Conservation (phyloP, 2,888 invertebrate genomes). For the Leistus spinibarbis region DNA sequence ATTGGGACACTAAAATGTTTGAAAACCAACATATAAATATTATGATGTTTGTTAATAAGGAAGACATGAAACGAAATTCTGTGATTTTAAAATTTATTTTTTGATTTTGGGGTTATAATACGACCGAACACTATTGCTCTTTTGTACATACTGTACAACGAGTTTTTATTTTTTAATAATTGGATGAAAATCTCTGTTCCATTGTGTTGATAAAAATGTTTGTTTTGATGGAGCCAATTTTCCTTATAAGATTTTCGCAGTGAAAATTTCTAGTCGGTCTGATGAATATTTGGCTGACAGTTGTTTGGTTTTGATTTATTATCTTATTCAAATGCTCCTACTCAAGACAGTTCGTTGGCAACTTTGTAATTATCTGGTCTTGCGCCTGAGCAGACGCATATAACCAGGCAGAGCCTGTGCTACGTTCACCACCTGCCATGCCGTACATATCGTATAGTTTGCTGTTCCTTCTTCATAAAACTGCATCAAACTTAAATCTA, state of each 20-base stretch:
- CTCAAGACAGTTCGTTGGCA: slow-evolving; percentile 35
- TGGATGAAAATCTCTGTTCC: not conserved
- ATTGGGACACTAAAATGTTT: no score
- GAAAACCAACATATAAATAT: no score
- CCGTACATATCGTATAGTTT: not conserved
- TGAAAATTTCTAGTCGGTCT: slow-evolving; percentile 25
- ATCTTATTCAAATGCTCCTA: slow-evolving; percentile 38
- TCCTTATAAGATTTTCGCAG: slow-evolving; percentile 15
- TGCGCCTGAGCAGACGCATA: slow-evolving; percentile 3
- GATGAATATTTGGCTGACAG: slow-evolving; percentile 37
- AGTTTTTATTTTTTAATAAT: no score
- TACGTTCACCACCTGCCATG: not conserved
- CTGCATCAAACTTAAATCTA: not conserved
- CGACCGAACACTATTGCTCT: no score
- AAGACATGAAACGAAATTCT: no score
- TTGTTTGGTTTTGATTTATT: slow-evolving; percentile 37
- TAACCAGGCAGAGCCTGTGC: not conserved
- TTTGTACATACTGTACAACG: no score
- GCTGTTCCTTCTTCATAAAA: not conserved
- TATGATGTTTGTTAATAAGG: no score
- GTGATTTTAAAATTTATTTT: no score
- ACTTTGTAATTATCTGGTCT: slow-evolving; percentile 38
- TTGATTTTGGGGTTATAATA: no score
- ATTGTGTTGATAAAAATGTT: not conserved
- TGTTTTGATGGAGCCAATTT: slow-evolving; percentile 22